phyloP scores from a whole-genome alignment of 2,113 vertebrate genomes.

The Cacatua alba region DNA sequence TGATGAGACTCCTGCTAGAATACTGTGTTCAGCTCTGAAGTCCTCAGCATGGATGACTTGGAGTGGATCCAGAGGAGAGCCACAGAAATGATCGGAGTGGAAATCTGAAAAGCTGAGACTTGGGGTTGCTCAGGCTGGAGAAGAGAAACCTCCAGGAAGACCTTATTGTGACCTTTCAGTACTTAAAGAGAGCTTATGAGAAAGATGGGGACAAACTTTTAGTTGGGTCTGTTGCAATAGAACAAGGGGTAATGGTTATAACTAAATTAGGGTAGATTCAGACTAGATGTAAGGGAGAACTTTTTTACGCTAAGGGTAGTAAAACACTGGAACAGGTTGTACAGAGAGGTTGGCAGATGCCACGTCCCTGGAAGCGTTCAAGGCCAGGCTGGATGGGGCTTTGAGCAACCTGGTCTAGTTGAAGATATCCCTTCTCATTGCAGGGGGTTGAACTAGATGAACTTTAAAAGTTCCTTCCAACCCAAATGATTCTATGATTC shows the following conservation, averaged over 20 bases:
- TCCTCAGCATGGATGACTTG: neutral
- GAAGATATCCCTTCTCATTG: neutral
- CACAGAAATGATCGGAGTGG: neutral
- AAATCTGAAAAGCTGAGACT: neutral
- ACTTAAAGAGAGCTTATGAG: neutral
- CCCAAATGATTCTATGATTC: neutral
- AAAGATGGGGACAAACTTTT: neutral
- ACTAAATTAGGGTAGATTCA: neutral
- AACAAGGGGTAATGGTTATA: neutral
- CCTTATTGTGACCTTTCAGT: rapidly evolving
- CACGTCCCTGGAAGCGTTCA: neutral
- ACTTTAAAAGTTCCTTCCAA: neutral
- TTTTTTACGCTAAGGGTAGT: rapidly evolving
- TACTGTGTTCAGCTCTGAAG: neutral
- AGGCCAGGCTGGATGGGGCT: neutral
- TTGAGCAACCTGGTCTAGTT: neutral
- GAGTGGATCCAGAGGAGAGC: neutral
- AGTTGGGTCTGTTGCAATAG: rapidly evolving
- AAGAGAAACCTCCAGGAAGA: neutral
- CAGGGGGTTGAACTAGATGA: neutral
- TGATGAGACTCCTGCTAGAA: neutral
- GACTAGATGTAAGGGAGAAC: neutral
- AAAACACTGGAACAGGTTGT: neutral
- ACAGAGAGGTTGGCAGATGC: neutral
- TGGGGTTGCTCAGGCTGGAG: neutral